A percentile compares a stretch with the other conserved stretches of the same genome.
These are phyloP conservation scores for Parazoanthus swiftii DNA, from an alignment of 92 coral and sea anemone species.

Conservation along the genomic window DNA sequence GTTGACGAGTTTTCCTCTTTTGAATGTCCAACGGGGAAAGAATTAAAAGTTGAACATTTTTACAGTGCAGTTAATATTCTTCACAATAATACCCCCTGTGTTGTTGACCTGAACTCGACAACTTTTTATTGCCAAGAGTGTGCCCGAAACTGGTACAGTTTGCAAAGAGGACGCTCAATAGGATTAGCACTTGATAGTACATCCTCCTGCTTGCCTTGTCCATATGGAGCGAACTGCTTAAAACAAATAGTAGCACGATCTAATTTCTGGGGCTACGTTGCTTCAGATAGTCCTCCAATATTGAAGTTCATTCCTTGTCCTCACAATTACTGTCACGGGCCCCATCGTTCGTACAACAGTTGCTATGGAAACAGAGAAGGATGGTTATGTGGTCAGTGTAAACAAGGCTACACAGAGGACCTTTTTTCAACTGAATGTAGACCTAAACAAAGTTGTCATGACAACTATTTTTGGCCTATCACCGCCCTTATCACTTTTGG, in stretches of 20 bases:
- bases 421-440: slow-evolving; percentile 54
- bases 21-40: slow-evolving; percentile 32
- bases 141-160: slow-evolving; percentile 43
- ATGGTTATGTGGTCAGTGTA: slow-evolving; percentile 60
- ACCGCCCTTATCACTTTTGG: not conserved
- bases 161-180: slow-evolving; percentile 49
- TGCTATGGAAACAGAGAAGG: slow-evolving; percentile 61
- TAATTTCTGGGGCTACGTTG: slow-evolving; percentile 56
- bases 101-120: slow-evolving; percentile 15
- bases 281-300: not conserved
- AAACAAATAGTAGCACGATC: slow-evolving; percentile 39
- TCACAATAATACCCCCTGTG: not conserved
- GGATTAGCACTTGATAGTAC: not conserved
- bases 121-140: slow-evolving; percentile 51
- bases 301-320: slow-evolving; percentile 55
- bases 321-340: slow-evolving; percentile 51
- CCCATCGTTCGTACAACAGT: slow-evolving; percentile 24
- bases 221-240: slow-evolving; percentile 62
- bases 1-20: slow-evolving; percentile 37
- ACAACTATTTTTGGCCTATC: slow-evolving; percentile 57
- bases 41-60: not conserved
- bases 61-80: no score
- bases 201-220: slow-evolving; percentile 58
- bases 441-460: slow-evolving; percentile 37
- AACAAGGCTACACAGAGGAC: slow-evolving; percentile 47